Base-by-base conservation (phyloP, 2,888 invertebrate genomes). In the Philonicus albiceps region DNA sequence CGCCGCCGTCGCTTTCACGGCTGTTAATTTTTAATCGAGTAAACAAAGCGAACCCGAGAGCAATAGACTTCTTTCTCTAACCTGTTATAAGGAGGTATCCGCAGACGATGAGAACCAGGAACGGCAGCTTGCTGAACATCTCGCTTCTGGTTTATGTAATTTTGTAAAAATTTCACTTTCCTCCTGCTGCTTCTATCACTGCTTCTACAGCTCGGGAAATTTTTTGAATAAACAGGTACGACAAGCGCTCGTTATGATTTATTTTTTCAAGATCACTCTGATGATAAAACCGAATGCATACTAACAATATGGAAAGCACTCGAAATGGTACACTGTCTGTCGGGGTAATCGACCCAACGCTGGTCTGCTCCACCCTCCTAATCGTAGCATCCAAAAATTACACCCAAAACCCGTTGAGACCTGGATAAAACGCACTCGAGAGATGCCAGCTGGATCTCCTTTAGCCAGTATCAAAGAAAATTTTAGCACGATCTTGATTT, bases 31-130 rank as follows among this genome's bases (percentile, higher is more conserved):
- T n/a, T 76, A 19, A 22, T n/a, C 22, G 34, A 76, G 22, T 27
- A 64, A 64, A 40, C 40, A 76, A 76, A 43, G 1, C 5, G 19
- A 76, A 6, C 19, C 11, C n/a, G 30, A 49, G 30, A 1, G 22
- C 53, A 53, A 34, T 31, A 37, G 73, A 84, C 73, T 78, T 72
- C 31, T 86, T 78, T 53, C 78, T 88, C 92, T 90, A 90, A 92
- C 92, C 92, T 89, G 91, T 91, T 89, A 91, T 91, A 89, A 92
- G 90, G 87, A 92, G 89, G 88, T 90, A 91, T 91, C 92, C 92
- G 89, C 90, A 92, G 89, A 91, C 89, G 88, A 92, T 89, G 89
- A 92, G 89, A 88, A 91, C 88, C 89, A 92, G 88, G 88, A 91
- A 89, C 86, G 90, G 89, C 90, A 91, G 90, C 89, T 91, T 91